Evolutionary conservation across 2,888 invertebrate genomes (phyloP).

Genomic region (Cyclophora punctaria): DNA sequence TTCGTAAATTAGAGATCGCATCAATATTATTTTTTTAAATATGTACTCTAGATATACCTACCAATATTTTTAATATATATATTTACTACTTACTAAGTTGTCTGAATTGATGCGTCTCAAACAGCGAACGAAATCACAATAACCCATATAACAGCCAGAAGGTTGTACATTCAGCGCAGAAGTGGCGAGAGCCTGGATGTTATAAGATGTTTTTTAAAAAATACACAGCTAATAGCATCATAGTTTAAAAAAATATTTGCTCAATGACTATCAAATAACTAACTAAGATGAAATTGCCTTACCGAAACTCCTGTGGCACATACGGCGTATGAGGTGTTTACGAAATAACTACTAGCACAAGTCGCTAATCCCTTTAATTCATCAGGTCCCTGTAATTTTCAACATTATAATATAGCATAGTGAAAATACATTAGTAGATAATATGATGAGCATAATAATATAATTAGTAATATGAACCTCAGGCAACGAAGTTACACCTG

Average conservation of each 20-base stretch:
- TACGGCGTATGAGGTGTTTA: slow-evolving; percentile 62
- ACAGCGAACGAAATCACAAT: slow-evolving; percentile 77
- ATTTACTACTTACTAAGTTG: slow-evolving; percentile 59
- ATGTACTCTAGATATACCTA: too few species aligned
- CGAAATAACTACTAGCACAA: slow-evolving; percentile 72
- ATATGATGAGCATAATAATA: too few species aligned
- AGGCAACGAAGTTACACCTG: slow-evolving; percentile 68
- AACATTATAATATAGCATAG: slow-evolving; percentile 13
- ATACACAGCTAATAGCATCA: too few species aligned
- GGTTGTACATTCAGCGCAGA: slow-evolving; percentile 65
- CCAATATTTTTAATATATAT: not conserved
- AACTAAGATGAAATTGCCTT: slow-evolving; percentile 19
- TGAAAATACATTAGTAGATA: not conserved
- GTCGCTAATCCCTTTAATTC: slow-evolving; percentile 67
- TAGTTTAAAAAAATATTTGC: too few species aligned
- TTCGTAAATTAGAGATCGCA: too few species aligned
- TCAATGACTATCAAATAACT: too few species aligned
- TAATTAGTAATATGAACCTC: slow-evolving; percentile 36
- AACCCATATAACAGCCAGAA: slow-evolving; percentile 73
- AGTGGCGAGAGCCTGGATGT: slow-evolving; percentile 47
- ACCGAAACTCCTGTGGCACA: slow-evolving; percentile 71
- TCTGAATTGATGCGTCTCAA: slow-evolving; percentile 72
- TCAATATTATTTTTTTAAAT: too few species aligned
- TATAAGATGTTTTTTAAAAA: too few species aligned
- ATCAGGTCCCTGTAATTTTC: slow-evolving; percentile 59